Evolutionary conservation across 2,888 invertebrate genomes (phyloP), one percentile per base, ranked within the genome.

Genomic region (Alviniconcha strummeri): DNA sequence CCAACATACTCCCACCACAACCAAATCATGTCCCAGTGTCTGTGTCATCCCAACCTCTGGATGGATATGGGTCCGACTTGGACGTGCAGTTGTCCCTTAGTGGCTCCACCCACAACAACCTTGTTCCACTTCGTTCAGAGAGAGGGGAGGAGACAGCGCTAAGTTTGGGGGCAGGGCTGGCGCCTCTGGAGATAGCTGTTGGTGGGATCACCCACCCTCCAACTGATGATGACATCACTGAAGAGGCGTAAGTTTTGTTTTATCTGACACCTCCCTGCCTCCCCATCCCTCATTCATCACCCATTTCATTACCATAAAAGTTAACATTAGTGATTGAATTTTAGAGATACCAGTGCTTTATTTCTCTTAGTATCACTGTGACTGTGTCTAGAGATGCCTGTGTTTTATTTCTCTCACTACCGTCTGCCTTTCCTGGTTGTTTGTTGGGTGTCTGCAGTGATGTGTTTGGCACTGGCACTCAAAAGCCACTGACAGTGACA

Each of bases 191-290:
- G 69, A 82, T 77, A 17, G 82, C 77, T 55, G 77, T 82, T 52
- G 82, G 77, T 13, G 82, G 82, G 9, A 82, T 82, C 56, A 69
- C 77, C 55, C 77, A 54, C 56, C 67, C 77, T 9, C 19, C 64
- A 19, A n/a, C 67, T 6, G 77, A 77, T 11, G 82, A 82, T n/a
- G 82, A 82, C 8, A 77, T 82, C 55, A 77, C 82, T 69, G 82
- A 82, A 60, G 82, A 82, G 17, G 60, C 82, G 82, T 82, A 56
- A 82, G 82, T 82, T 69, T 81, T 69, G 9, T 71, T 54, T 6
- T 52, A 52, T 13, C 19, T 75, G 17, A 13, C 9, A 8, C 60
- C 60, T 60, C 60, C 13, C 60, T 60, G 60, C 9, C 13, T 60
- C 60, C 60, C 13, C 60, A 36, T 36, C 36, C 36, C 36, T 36